These are phyloP conservation scores for Smutsia temminckii DNA, from an alignment of 2,797 vertebrate species.

Conservation along the genomic window DNA sequence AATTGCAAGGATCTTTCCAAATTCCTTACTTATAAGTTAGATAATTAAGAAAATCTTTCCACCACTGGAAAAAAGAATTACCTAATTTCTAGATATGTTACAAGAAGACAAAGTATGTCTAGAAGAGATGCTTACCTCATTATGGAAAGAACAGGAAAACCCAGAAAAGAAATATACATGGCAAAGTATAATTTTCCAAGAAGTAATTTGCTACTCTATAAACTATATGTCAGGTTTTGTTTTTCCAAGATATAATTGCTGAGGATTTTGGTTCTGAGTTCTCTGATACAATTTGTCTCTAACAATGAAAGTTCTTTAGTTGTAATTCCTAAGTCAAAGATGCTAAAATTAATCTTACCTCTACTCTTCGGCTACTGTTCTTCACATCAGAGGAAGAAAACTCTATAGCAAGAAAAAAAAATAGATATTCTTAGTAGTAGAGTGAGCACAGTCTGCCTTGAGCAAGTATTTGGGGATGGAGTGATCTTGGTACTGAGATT, in stretches of 20 bases:
- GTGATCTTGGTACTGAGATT: background rate
- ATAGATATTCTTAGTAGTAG: slow-evolving; percentile 16
- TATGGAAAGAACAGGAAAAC: background rate
- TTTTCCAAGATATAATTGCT: slow-evolving; percentile 7
- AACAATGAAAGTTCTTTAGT: background rate
- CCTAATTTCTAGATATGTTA: background rate
- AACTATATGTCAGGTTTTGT: background rate
- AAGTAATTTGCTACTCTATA: background rate
- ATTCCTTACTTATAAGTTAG: background rate
- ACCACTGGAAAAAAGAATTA: background rate
- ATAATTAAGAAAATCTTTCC: slow-evolving; percentile 4
- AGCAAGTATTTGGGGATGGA: background rate
- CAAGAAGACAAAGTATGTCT: background rate
- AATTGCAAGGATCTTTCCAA: background rate
- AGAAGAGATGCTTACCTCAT: background rate
- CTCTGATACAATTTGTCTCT: background rate
- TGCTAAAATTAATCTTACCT: slow-evolving; percentile 77
- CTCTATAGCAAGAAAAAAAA: slow-evolving; percentile 78
- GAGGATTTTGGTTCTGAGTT: slow-evolving; percentile 12
- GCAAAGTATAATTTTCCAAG: background rate
- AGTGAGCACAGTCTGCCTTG: background rate
- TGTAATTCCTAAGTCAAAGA: slow-evolving; percentile 26
- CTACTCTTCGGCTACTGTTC: slow-evolving; percentile 50
- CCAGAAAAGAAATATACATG: background rate
- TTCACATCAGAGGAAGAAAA: slow-evolving; percentile 62